Percentiles rank a stretch among this genome's conserved stretches.
phyloP scores from a whole-genome alignment of 1,140 invertebrate genomes.

The Zophobas morio region DNA sequence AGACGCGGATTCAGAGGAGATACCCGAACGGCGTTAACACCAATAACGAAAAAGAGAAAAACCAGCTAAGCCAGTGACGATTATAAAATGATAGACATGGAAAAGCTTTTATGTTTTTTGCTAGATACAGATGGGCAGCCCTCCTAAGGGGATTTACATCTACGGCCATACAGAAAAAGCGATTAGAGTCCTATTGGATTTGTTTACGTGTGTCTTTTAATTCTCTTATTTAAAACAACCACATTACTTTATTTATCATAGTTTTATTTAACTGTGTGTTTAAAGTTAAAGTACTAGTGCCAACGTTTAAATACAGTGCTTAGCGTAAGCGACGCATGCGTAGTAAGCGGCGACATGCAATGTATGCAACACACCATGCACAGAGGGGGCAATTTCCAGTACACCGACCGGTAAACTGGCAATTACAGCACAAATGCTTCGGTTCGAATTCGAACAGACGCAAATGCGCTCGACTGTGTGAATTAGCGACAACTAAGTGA shows the following conservation, averaged over 20 bases:
- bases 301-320: conserved; percentile 7
- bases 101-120: conserved; percentile 37
- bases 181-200: conserved; percentile 24
- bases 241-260: too few species aligned
- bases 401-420: not conserved
- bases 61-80: conserved; percentile 38
- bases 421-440: not conserved
- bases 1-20: conserved; percentile 22
- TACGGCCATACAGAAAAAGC: conserved; percentile 30
- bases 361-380: not conserved
- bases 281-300: conserved; percentile 15
- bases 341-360: not conserved
- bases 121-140: conserved; percentile 32
- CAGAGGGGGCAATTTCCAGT: not conserved
- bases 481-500: not conserved
- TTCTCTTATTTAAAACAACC: not conserved
- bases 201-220: conserved; percentile 1
- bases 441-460: not conserved
- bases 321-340: not conserved
- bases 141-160: conserved; percentile 34
- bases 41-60: conserved; percentile 16
- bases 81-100: conserved; percentile 34
- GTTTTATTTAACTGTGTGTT: not conserved
- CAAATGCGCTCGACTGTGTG: conserved; percentile 2
- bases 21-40: not conserved